Conservation (phyloP, 30 jellyfish, hydroid and myxozoan species). For the Hydractinia symbiolongicarpus region DNA sequence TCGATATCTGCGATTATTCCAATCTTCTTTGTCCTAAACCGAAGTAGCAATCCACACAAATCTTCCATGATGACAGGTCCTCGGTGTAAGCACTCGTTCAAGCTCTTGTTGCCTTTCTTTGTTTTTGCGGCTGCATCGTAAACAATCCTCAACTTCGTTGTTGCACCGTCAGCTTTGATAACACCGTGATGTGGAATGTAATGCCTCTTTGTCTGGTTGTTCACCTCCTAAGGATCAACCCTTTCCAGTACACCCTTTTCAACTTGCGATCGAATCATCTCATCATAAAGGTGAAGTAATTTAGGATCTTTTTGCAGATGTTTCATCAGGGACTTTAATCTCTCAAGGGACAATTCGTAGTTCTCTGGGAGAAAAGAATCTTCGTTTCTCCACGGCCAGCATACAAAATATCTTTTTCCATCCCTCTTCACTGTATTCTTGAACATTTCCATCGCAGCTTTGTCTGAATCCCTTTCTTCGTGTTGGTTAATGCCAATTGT, state of each 20-base stretch:
- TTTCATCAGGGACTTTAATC: constrained; percentile 8
- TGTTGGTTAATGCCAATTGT: constrained; percentile 1
- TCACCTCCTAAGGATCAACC: constrained; percentile 1
- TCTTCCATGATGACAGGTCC: constrained; percentile 37
- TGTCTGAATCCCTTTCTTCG: not conserved
- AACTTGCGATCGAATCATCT: constrained; percentile 24
- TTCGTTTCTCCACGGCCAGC: constrained; percentile 41
- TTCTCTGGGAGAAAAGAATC: not conserved
- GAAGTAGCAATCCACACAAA: constrained; percentile 26
- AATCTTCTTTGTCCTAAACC: constrained; percentile 31
- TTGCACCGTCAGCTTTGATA: constrained; percentile 18
- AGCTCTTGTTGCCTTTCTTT: constrained; percentile 29
- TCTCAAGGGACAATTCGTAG: constrained; percentile 12
- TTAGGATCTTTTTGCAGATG: not conserved
- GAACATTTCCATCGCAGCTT: constrained; percentile 3
- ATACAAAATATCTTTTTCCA: constrained; percentile 23
- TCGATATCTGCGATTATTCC: constrained; percentile 49
- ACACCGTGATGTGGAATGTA: constrained; percentile 47
- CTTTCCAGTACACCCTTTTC: constrained; percentile 23
- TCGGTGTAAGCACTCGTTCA: constrained; percentile 45
- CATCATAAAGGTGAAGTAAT: constrained; percentile 7
- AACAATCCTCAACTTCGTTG: constrained; percentile 41
- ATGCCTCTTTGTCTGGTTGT: not conserved
- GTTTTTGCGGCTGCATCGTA: constrained; percentile 31
- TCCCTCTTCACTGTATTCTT: constrained; percentile 13